These are phyloP conservation scores for Andrena cerasifolii DNA, from an alignment of 1,140 invertebrate species.

Conservation along the genomic window DNA sequence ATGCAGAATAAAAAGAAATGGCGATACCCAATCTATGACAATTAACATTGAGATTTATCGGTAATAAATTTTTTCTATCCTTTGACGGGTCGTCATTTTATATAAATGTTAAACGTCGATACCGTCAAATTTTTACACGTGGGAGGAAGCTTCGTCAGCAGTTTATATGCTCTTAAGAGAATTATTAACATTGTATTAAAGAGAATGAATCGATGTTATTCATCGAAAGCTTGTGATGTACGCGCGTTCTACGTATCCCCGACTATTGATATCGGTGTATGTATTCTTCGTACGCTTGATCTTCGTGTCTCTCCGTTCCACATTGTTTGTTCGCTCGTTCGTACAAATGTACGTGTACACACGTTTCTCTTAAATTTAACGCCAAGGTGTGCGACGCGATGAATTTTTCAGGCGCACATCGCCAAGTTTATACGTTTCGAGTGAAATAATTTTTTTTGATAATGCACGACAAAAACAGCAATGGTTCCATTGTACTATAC, in stretches of 20 bases:
- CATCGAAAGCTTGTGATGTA: conserved; percentile 66
- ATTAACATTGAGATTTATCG: conserved; percentile 75
- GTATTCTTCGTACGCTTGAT: conserved; percentile 2
- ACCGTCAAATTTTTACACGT: conserved; percentile 64
- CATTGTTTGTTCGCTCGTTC: neutral
- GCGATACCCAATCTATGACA: conserved; percentile 70
- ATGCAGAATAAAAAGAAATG: conserved; percentile 46
- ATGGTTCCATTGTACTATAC: too few relatives aligned
- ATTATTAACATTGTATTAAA: conserved; percentile 74
- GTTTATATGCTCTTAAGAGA: conserved; percentile 67
- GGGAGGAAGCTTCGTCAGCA: conserved; percentile 74
- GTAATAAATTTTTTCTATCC: conserved; percentile 73
- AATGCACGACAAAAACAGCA: too few relatives aligned
- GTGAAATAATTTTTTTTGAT: neutral
- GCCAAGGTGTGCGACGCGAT: conserved; percentile 38
- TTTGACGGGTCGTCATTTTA: conserved; percentile 48
- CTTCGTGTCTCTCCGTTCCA: conserved; percentile 25
- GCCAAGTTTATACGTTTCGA: neutral
- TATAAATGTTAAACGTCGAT: conserved; percentile 37
- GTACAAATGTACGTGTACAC: neutral
- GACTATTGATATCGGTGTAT: conserved; percentile 59
- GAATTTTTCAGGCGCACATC: neutral
- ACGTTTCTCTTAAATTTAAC: conserved; percentile 70
- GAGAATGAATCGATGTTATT: conserved; percentile 71
- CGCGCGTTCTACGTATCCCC: conserved; percentile 66